Evolutionary conservation across 2,888 invertebrate species (phyloP).

Genomic region (Blera fallax): DNA sequence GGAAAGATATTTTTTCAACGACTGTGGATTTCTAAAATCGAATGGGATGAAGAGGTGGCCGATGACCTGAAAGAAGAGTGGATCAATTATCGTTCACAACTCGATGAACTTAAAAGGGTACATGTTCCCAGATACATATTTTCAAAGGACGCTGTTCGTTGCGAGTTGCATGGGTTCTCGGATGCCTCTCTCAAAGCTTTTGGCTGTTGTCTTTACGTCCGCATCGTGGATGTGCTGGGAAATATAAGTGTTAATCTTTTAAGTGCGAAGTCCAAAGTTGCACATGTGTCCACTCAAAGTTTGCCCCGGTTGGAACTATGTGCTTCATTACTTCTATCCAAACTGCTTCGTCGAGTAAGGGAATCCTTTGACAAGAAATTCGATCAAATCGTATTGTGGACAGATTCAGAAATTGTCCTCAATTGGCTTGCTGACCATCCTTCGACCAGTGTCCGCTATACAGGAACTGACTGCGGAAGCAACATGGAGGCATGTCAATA

Average conservation of each 20-base stretch:
- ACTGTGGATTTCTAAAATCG: slow-evolving; percentile 11
- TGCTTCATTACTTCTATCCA: slow-evolving; percentile 52
- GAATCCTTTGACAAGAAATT: background rate
- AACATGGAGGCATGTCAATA: slow-evolving; percentile 75
- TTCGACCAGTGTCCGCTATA: slow-evolving; percentile 26
- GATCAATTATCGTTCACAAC: slow-evolving; percentile 5
- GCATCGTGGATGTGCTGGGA: background rate
- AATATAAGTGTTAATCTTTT: slow-evolving; percentile 21
- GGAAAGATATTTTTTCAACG: slow-evolving; percentile 15
- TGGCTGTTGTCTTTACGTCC: slow-evolving; percentile 30
- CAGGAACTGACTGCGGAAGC: background rate
- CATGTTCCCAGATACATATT: slow-evolving; percentile 13
- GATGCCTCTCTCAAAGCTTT: slow-evolving; percentile 45
- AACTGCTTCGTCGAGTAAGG: background rate
- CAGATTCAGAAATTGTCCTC: slow-evolving; percentile 57
- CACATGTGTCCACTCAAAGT: slow-evolving; percentile 59
- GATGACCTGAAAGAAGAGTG: slow-evolving; percentile 16
- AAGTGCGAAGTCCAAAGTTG: slow-evolving; percentile 68
- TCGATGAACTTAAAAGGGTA: background rate
- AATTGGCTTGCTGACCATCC: no score
- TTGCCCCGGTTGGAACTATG: slow-evolving; percentile 66
- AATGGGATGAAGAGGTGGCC: slow-evolving; percentile 6
- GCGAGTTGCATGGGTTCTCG: slow-evolving; percentile 39
- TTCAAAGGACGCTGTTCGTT: background rate
- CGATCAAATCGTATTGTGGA: slow-evolving; percentile 22